Base-by-base conservation (phyloP, 2,797 vertebrate species). In the Dicrostonyx torquatus region DNA sequence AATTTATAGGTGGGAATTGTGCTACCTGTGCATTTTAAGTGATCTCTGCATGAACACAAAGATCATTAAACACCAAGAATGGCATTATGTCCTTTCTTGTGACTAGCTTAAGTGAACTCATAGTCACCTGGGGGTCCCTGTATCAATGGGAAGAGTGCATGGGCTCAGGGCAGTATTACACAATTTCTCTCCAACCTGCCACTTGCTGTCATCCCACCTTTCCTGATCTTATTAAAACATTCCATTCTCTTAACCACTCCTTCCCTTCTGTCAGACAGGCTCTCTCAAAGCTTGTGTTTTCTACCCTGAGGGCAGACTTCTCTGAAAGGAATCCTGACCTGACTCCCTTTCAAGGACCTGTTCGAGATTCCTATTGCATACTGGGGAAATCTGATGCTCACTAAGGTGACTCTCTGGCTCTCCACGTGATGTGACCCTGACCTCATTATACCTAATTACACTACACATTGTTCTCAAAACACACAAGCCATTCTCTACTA, bases 101-200 rank as follows among this genome's bases (percentile, higher is more conserved):
- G 66, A 53, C 6, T 43, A 31, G n/a, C 4, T 48, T 64, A 70
- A 40, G 9, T 7, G 18, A 34, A 50, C 55, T 86, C 62, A 20
- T 0, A 5, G 34, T 50, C 26, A 37, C 37, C 34, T 50, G 40
- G 64, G 55, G 10, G 17, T 10, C 37, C 15, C 22, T 6, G 13
- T 24, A 37, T 50, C 31, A 29, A 10, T 3, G 45, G 2, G 64
- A 90, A 17, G 18, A 1, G 0, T 13, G 1, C 0, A 10, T 29
- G 40, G 87, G 29, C 17, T 80, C 11, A 68, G 53, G 58, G 64
- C 68, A 55, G 14, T 0, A 2, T 11, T 20, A 17, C 1, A 5
- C 1, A 8, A 24, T 73, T 48, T 43, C 48, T 73, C 45, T 73
- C 70, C 10, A n/a, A 43, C 6, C 5, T 3, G 4, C 66, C 10